phyloP scores from a whole-genome alignment of 2,113 vertebrate genomes.

The Jaculus jaculus region DNA sequence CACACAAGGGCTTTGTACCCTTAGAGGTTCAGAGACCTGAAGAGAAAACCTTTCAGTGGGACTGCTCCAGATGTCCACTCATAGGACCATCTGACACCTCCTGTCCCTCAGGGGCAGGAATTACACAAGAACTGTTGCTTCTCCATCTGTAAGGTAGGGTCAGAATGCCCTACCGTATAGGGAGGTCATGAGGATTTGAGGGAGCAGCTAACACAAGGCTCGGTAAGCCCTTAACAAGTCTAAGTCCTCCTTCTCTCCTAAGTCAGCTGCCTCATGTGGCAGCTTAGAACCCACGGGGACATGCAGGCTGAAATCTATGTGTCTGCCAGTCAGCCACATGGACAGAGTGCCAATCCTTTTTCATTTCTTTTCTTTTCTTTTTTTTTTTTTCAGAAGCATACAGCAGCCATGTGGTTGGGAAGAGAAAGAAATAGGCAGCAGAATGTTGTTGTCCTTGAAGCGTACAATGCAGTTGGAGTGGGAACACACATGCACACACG shows the following conservation, averaged over 20 bases:
- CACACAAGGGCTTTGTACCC: neutral
- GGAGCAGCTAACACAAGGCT: neutral
- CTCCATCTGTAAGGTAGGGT: neutral
- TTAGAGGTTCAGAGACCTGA: neutral
- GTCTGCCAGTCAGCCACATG: conserved; percentile 40
- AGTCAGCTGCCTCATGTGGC: neutral
- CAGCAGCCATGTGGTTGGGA: conserved; percentile 23
- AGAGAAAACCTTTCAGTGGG: neutral
- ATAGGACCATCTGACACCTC: neutral
- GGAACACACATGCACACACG: neutral
- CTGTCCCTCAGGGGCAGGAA: neutral
- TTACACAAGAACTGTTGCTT: neutral
- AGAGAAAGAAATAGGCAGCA: neutral
- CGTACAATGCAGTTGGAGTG: neutral
- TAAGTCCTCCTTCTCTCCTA: neutral
- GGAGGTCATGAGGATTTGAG: neutral
- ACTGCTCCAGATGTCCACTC: neutral
- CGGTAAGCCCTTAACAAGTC: neutral
- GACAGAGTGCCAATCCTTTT: neutral
- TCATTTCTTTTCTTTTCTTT: no score
- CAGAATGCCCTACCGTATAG: neutral
- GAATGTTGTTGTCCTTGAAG: conserved; percentile 39
- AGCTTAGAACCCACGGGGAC: neutral
- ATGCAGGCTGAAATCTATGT: neutral
- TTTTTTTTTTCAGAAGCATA: conserved; percentile 20